Conservation (phyloP, 2,888 invertebrate genomes). For the Abscondita cerata region DNA sequence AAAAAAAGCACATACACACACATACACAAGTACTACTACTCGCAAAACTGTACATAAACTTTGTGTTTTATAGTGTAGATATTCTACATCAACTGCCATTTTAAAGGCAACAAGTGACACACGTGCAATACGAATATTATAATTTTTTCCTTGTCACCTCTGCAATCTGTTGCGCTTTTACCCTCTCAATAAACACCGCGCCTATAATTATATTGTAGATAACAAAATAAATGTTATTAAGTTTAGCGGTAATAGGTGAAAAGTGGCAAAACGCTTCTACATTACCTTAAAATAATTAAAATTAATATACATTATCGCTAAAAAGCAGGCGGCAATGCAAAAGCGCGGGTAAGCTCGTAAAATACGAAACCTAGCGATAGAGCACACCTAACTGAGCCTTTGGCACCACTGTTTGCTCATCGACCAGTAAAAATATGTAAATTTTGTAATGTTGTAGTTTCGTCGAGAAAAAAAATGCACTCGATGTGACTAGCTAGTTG, state of each 20-base stretch:
- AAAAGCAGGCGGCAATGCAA: slow-evolving; percentile 40
- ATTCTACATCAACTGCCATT: slow-evolving; percentile 31
- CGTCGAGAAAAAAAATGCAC: slow-evolving; percentile 44
- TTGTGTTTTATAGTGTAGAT: slow-evolving; percentile 39
- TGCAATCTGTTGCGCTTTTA: slow-evolving; percentile 24
- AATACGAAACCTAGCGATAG: slow-evolving; percentile 15
- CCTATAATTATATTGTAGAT: slow-evolving; percentile 41
- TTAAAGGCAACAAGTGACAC: slow-evolving; percentile 32
- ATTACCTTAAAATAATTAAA: slow-evolving; percentile 39
- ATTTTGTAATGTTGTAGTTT: slow-evolving; percentile 54
- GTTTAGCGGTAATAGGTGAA: slow-evolving; percentile 36
- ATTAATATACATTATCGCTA: slow-evolving; percentile 42
- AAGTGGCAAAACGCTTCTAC: slow-evolving; percentile 41
- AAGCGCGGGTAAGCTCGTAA: slow-evolving; percentile 28
- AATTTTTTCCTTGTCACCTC: slow-evolving; percentile 20
- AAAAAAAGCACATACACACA: slow-evolving; percentile 49
- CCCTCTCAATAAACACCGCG: slow-evolving; percentile 31
- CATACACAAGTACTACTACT: slow-evolving; percentile 36
- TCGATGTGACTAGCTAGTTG: slow-evolving; percentile 40
- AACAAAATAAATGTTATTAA: slow-evolving; percentile 43
- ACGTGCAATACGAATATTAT: slow-evolving; percentile 33
- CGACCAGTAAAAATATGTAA: slow-evolving; percentile 54
- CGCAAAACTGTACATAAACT: slow-evolving; percentile 27
- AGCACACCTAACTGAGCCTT: slow-evolving; percentile 23
- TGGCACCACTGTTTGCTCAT: slow-evolving; percentile 38